These are phyloP conservation scores for Polydrusus cervinus DNA, from an alignment of 2,888 invertebrate genomes.

Conservation along the genomic window DNA sequence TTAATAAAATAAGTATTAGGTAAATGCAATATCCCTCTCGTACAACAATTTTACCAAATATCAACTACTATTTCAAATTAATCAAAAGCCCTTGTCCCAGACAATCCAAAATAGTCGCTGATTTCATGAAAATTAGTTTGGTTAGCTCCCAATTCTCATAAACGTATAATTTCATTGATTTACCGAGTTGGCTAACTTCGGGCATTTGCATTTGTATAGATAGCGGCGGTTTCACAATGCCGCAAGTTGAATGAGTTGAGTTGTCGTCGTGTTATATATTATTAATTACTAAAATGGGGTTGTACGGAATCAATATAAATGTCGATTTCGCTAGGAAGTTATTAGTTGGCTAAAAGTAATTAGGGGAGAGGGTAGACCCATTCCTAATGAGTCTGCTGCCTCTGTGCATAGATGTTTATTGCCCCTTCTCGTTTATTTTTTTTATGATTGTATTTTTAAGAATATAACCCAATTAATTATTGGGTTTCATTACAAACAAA, in stretches of 20 bases:
- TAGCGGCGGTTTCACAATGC: conserved; percentile 61
- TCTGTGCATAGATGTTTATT: too few relatives aligned
- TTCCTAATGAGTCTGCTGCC: too few relatives aligned
- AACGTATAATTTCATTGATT: conserved; percentile 56
- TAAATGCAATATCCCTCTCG: neutral
- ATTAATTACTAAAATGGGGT: conserved; percentile 67
- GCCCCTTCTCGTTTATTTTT: too few relatives aligned
- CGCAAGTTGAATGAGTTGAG: conserved; percentile 66
- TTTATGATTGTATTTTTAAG: too few relatives aligned
- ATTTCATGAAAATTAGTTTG: conserved; percentile 54
- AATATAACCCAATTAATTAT: too few relatives aligned
- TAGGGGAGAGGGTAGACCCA: neutral
- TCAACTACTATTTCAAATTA: conserved; percentile 1
- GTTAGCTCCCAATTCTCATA: conserved; percentile 54
- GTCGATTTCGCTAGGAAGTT: conserved; percentile 38
- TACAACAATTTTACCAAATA: neutral
- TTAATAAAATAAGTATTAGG: too few relatives aligned
- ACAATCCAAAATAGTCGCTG: conserved; percentile 46
- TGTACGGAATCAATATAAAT: conserved; percentile 57
- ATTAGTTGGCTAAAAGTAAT: neutral
- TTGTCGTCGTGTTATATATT: conserved; percentile 66
- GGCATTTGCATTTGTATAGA: conserved; percentile 59
- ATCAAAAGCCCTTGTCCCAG: conserved; percentile 10
- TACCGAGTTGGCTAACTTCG: conserved; percentile 56
- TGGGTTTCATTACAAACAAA: too few relatives aligned